A percentile compares a stretch with the other conserved stretches of the same genome.
Conservation (phyloP, 2,113 vertebrate species). For the Leucopsar rothschildi region DNA sequence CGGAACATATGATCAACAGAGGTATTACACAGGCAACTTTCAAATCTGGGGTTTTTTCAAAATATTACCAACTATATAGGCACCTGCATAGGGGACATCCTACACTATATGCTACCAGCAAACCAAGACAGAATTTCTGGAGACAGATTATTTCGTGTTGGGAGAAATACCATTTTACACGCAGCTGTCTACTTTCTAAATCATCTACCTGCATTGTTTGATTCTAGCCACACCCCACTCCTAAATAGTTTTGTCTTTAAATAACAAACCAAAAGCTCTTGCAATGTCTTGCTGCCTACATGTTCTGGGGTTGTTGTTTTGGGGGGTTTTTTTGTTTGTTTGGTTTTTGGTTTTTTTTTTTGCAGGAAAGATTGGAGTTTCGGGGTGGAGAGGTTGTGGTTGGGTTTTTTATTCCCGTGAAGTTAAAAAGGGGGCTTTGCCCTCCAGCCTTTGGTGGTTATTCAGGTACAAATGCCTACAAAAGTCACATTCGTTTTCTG, state of each 20-base stretch:
- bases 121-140: neutral
- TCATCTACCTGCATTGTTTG: neutral
- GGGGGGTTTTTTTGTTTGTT: too few species aligned
- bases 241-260: neutral
- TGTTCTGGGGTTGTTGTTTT: neutral
- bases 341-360: neutral
- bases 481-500: neutral
- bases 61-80: neutral
- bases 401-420: neutral
- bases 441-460: neutral
- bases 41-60: neutral
- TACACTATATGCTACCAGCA: neutral
- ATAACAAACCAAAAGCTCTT: neutral
- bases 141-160: neutral
- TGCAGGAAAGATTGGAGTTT: too few species aligned
- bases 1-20: neutral
- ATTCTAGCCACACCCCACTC: neutral
- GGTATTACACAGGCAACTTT: neutral
- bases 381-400: fast-evolving
- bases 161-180: neutral
- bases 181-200: neutral
- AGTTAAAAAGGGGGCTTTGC: neutral
- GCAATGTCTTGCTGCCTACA: neutral
- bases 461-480: neutral
- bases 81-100: neutral